Base-by-base conservation (phyloP, 2,888 invertebrate genomes). In the Coecobrya sp. region DNA sequence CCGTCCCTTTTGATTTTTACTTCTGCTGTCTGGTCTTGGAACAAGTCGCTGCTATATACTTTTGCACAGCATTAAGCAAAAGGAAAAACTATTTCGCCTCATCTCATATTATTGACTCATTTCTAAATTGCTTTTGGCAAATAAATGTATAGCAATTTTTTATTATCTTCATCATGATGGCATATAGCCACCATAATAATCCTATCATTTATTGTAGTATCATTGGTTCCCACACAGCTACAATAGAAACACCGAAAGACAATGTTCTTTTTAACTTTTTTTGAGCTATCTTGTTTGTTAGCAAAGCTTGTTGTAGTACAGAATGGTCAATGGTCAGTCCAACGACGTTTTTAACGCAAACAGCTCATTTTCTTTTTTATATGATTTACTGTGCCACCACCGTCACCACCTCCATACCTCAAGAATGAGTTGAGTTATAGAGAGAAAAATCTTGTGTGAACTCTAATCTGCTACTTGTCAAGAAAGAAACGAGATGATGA, bases 71-170 rank as follows among this genome's bases (percentile, higher is more conserved):
- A 19, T 4, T 27, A n/a, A n/a, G 22, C 16, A 36, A 70, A 70
- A 42, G 10, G 13, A 36, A 11, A 70, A 70, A 36, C 8, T 19
- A 55, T 55, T 19, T 19, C n/a, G 22, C 7, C 30, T 27, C 30
- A 11, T 13, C 70, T 27, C 8, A 7, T 59, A 59, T 8, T 36
- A 16, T 68, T 16, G 27, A 52, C 42, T 59, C 59, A 59, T 81
- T 81, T 59, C 27, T 30, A 81, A 55, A 81, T 81, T 81, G 81
- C 81, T 81, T 81, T 81, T 81, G 81, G 81, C 81, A 81, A 81
- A 81, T 79, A 36, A 55, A 81, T 55, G 55, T 52, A 30, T 10
- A 55, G 19, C 68, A 68, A 30, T 68, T 11, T 76, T 76, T 22
- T 49, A 76, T 76, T 16, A 45, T 76, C 16, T 45, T 76, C 76